A percentile compares a stretch with the other conserved stretches of the same genome.
phyloP scores from a whole-genome alignment of 1,140 invertebrate species.

The Dufourea novaeangliae region DNA sequence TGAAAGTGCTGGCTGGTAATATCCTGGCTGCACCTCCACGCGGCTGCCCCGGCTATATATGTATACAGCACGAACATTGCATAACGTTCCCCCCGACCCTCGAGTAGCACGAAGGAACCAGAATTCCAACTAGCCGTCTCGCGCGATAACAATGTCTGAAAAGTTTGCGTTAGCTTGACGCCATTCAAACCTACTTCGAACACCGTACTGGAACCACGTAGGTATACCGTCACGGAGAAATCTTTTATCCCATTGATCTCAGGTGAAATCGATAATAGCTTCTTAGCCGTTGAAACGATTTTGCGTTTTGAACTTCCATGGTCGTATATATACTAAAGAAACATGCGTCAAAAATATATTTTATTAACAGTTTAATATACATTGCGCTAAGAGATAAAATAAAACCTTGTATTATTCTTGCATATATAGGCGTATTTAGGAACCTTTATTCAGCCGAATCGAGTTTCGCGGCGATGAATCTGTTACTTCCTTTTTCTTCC shows the following conservation, averaged over 20 bases:
- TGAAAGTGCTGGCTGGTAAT: conserved; percentile 42
- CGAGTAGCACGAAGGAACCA: conserved; percentile 10
- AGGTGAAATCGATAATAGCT: not conserved
- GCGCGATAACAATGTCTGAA: conserved; percentile 58
- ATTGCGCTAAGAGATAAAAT: too few species aligned
- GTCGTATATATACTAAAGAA: too few species aligned
- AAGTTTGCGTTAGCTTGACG: conserved; percentile 24
- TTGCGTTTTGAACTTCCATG: too few species aligned
- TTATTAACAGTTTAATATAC: too few species aligned
- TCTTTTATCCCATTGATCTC: not conserved
- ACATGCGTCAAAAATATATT: too few species aligned
- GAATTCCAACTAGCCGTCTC: conserved; percentile 54
- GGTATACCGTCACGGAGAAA: not conserved
- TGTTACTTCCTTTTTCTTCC: too few species aligned
- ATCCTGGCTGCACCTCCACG: conserved; percentile 22
- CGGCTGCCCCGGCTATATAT: too few species aligned
- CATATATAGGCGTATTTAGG: too few species aligned
- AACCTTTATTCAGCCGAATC: too few species aligned
- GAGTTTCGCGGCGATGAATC: too few species aligned
- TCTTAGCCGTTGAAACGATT: too few species aligned
- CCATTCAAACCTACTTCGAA: conserved; percentile 1
- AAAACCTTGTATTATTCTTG: too few species aligned
- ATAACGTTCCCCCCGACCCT: conserved; percentile 1
- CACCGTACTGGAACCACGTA: not conserved
- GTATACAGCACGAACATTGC: conserved; percentile 14